Conservation (phyloP, 2,797 vertebrate genomes). For the Melanotaenia parkinsoni region DNA sequence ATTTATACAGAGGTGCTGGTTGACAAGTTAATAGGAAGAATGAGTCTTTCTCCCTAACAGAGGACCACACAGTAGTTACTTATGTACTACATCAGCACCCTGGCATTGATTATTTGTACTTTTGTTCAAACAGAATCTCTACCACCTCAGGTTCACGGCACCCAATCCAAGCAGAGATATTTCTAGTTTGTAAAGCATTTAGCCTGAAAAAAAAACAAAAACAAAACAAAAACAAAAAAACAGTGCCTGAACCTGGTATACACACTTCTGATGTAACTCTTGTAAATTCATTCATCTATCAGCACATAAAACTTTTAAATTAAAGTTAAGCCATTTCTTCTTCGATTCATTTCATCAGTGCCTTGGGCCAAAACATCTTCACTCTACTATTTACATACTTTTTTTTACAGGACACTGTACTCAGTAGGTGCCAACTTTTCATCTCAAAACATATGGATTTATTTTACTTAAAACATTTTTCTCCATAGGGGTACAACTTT, state of each 20-base stretch:
- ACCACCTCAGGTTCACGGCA: not conserved
- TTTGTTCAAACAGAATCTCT: constrained; percentile 10
- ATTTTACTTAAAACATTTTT: not conserved
- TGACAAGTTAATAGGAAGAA: constrained; percentile 58
- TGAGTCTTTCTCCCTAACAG: constrained; percentile 35
- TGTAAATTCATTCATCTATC: not conserved
- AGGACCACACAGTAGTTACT: constrained; percentile 30
- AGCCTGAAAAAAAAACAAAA: not conserved
- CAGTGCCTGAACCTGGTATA: not conserved
- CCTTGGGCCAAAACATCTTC: too few species aligned
- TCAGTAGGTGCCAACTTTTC: too few species aligned
- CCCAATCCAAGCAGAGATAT: not conserved
- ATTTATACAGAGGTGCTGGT: constrained; percentile 62
- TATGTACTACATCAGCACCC: constrained; percentile 31
- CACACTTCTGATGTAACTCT: not conserved
- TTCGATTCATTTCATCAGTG: too few species aligned
- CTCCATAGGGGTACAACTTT: not conserved
- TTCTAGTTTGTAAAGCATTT: not conserved
- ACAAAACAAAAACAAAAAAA: too few species aligned
- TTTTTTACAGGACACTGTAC: too few species aligned
- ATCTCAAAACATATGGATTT: not conserved
- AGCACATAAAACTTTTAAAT: not conserved
- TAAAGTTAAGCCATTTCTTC: not conserved
- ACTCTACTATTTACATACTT: too few species aligned
- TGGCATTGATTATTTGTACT: constrained; percentile 12